Evolutionary conservation across 2,113 vertebrate genomes (phyloP), one percentile per base, ranked within the genome.

Genomic region (Bostrychus sinensis): DNA sequence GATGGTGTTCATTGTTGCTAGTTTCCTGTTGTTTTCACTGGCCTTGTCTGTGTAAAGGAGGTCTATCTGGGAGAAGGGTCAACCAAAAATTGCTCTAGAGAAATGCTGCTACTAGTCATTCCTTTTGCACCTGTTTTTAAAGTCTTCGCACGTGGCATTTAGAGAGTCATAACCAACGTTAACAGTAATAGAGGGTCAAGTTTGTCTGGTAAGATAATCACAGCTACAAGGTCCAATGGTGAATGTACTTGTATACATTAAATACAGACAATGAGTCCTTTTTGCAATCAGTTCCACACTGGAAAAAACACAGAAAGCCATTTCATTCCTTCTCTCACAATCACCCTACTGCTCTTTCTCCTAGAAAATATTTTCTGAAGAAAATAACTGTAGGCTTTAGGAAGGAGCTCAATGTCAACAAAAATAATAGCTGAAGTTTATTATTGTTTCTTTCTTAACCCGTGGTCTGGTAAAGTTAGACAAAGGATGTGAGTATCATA

Each of bases 21-120:
- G 65, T 73, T 88, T 91, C 89, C 89, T 90, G 86, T 89, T 86
- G 65, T 89, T 81, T 54, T 16, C 36, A 70, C 64, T 66, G 54
- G 23, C 60, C 36, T 32, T 82, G 48, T 69, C 45, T 72, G 36
- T 48, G 19, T 77, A 39, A 74, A 72, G 66, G 56, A 54, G 22
- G 22, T 68, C 26, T 42, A n/a, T 75, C 22, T 82, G 70, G 68
- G 45, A 80, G 58, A 83, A 75, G 63, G 73, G 77, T 86, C 75
- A 20, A 55, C 9, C 45, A 14, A 62, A 54, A 17, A 14, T 10
- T 36, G 57, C 22, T 48, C 46, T 2, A 1, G 30, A 66, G 26
- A 68, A 9, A 43, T 30, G 54, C 53, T 28, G 36, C 34, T 45
- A 56, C n/a, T 48, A n/a, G 13, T 14, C 5, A 64, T 71, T 85